Evolutionary conservation across 2,888 invertebrate genomes (phyloP), one percentile per base, ranked within the genome.

Genomic region (Thera britannica): DNA sequence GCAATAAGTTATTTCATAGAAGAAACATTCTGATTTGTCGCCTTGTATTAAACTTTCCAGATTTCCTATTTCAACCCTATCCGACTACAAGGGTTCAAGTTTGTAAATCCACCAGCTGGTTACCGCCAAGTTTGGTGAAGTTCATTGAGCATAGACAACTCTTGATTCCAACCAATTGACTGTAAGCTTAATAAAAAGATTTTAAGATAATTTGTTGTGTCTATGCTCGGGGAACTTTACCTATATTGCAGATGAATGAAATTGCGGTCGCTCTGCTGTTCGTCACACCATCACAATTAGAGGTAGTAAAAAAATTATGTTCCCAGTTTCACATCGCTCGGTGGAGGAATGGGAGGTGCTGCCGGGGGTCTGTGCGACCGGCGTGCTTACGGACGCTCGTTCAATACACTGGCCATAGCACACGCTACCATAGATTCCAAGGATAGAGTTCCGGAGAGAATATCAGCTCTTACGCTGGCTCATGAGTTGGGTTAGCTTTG

Each of bases 351-450:
- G 78, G 90, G 90, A 3, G 89, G 90, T 1, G 89, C 93, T 0
- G 88, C 90, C 0, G 94, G 94, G 1, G 94, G 94, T 0, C 82
- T 94, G 0, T 95, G 94, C 79, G 94, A 94, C 77, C 77, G 92
- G 2, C 87, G 92, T n/a, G 88, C 88, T 1, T 88, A 86, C 72
- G 92, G 92, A 0, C 82, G 88, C 2, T 90, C 91, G 0, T 91
- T 90, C 80, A 94, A 94, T 77, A 91, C 92, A 35, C 85, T 94
- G n/a, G 94, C 92, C 1, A 80, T 94, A 2, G 90, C 94, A 1
- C 93, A 94, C 78, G 86, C 88, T 0, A 89, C 90, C 0, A 76
- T 84, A 0, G 86, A 86, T 1, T 79, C 82, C 38, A 72, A 67
- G 11, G 83, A 83, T 6, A 80, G 91, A 0, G 87, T 94, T n/a